phyloP scores from a whole-genome alignment of 1,140 invertebrate species.

The Vanessa tameamea region DNA sequence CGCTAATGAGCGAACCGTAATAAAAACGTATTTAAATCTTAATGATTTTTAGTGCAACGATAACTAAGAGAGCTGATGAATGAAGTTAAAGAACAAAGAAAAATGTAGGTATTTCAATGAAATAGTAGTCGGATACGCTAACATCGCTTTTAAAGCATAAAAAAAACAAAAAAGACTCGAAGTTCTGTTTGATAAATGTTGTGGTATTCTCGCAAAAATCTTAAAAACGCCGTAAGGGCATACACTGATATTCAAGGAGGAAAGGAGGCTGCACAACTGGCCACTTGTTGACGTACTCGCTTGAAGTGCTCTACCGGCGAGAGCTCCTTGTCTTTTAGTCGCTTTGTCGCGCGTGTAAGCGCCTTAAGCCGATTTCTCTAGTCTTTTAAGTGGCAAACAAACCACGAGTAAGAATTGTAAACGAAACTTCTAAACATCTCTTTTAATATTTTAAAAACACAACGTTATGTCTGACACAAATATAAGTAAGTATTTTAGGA shows the following conservation, averaged over 20 bases:
- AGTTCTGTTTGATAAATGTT: constrained; percentile 1
- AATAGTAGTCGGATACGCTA: background rate
- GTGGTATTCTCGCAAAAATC: constrained; percentile 19
- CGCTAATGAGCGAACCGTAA: constrained; percentile 11
- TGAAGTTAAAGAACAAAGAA: background rate
- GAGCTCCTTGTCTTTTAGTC: constrained; percentile 66
- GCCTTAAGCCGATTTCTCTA: constrained; percentile 50
- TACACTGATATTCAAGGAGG: constrained; percentile 40
- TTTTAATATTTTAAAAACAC: background rate
- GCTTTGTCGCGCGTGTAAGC: constrained; percentile 47
- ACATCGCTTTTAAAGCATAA: background rate
- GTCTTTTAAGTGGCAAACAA: constrained; percentile 38
- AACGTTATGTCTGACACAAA: background rate
- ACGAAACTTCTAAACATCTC: constrained; percentile 8
- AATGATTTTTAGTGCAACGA: background rate
- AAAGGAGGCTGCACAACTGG: constrained; percentile 55
- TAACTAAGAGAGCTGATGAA: no score
- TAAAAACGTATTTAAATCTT: background rate
- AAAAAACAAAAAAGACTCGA: background rate
- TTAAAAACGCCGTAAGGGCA: constrained; percentile 31
- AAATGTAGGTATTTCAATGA: no score
- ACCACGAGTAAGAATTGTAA: constrained; percentile 10
- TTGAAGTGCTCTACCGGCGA: constrained; percentile 62
- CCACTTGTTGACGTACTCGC: constrained; percentile 66
- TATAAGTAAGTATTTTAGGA: background rate